These are phyloP conservation scores for Amphipoea lucens DNA, from an alignment of 2,888 invertebrate genomes.

Conservation along the genomic window DNA sequence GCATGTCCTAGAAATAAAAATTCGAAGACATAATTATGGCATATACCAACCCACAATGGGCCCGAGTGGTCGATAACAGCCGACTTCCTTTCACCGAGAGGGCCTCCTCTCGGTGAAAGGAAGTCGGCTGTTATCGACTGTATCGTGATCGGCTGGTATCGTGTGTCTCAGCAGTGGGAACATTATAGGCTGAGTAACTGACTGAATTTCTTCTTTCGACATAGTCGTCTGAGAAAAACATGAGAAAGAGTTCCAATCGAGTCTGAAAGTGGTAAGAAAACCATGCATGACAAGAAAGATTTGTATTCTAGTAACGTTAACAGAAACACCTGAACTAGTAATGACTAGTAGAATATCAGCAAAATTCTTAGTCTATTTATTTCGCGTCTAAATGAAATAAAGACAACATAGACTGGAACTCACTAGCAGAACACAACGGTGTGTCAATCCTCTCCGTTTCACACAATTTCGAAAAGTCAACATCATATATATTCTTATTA, in stretches of 20 bases:
- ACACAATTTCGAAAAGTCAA: constrained; percentile 97
- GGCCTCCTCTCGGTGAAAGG: no score
- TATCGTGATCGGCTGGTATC: no score
- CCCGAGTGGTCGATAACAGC: background rate
- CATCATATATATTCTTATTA: constrained; percentile 93
- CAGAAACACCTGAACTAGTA: background rate
- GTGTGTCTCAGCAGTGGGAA: background rate
- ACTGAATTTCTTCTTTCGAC: background rate
- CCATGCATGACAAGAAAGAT: background rate
- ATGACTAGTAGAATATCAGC: constrained; percentile 31
- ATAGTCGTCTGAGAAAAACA: background rate
- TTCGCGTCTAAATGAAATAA: constrained; percentile 49
- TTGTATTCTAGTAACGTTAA: background rate
- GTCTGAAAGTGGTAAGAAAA: background rate
- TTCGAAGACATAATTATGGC: background rate
- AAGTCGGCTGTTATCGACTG: no score
- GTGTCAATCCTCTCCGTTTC: constrained; percentile 96
- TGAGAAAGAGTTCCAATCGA: background rate
- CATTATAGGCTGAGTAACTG: background rate
- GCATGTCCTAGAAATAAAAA: background rate
- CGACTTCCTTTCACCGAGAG: rapidly evolving
- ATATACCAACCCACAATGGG: background rate
- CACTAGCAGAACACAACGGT: constrained; percentile 95
- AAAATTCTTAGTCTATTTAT: background rate
- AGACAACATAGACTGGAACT: constrained; percentile 84